phyloP scores from a whole-genome alignment of 2,797 vertebrate species.

The Coranthus polyacanthus region DNA sequence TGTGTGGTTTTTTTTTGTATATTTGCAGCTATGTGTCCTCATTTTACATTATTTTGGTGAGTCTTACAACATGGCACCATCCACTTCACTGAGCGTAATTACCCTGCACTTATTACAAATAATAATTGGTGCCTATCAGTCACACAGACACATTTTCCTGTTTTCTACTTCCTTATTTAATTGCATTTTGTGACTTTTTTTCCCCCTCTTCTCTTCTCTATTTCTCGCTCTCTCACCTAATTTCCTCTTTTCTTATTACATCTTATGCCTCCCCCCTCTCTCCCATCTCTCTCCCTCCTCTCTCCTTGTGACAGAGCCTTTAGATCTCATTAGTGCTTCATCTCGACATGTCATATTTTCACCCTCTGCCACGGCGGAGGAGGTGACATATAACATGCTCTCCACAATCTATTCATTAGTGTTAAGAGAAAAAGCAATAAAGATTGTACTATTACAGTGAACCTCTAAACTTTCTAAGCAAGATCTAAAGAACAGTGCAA shows the following conservation, averaged over 20 bases:
- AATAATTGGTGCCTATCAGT: slow-evolving; percentile 27
- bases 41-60: neutral
- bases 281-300: neutral
- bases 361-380: slow-evolving; percentile 16
- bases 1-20: no score
- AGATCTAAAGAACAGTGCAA: neutral
- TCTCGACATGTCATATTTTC: slow-evolving; percentile 49
- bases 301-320: slow-evolving; percentile 6
- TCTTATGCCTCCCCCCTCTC: neutral
- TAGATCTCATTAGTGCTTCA: slow-evolving; percentile 62
- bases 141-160: slow-evolving; percentile 3
- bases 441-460: neutral
- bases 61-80: neutral
- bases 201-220: neutral
- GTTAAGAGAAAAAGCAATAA: neutral
- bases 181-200: neutral
- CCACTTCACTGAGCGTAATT: neutral
- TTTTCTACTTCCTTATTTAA: slow-evolving; percentile 2
- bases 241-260: slow-evolving; percentile 21
- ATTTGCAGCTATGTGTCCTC: neutral
- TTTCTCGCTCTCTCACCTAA: slow-evolving; percentile 4
- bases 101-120: slow-evolving; percentile 3
- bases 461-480: neutral
- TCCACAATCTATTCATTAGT: neutral
- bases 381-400: slow-evolving; percentile 6